Evolutionary conservation across 2,888 invertebrate genomes (phyloP), one percentile per base, ranked within the genome.

Genomic region (Andrena hattorfiana): DNA sequence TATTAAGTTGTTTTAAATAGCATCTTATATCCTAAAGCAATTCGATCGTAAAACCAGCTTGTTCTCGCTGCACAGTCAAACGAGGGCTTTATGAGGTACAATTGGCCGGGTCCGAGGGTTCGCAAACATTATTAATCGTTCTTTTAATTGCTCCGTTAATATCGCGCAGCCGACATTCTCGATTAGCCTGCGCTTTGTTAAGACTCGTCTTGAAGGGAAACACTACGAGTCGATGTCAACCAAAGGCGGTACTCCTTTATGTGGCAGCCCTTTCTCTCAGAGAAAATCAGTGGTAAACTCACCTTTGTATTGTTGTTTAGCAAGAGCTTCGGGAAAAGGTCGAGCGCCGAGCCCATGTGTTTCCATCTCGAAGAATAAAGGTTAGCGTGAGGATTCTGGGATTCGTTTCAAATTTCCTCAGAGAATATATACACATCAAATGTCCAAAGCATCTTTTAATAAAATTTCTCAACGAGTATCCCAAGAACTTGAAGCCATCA

Each of bases 321-420:
- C 80, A 75, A 73, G 67, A 49, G 70, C 35, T 64, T 49, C 56
- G 63, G 6, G 80, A 59, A 89, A 88, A 88, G 88, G 85, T 89
- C 89, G 85, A 54, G 54, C 30, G 75, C 77, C 71, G 70, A 66
- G 67, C 80, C 76, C 60, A 69, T 64, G 70, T 81, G 73, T 85
- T 84, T 83, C 70, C 62, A 35, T 60, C 48, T 66, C 13, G 81
- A 83, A 86, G 77, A 87, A 87, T 86, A 90, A 90, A 90, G 90
- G 88, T 90, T 88, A 86, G 23, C 84, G 28, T 6, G 76, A 81
- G 71, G 72, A 79, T 66, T 81, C 74, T 70, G 81, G 60, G 84
- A 87, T 77, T 69, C 49, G 59, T 80, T 70, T 68, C 32, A 49
- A 70, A 56, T 81, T 79, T 59, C 64, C 81, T 77, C 76, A n/a